Evolutionary conservation across 2,797 vertebrate genomes (phyloP), one percentile per base, ranked within the genome.

Genomic region (Anguilla obscura): DNA sequence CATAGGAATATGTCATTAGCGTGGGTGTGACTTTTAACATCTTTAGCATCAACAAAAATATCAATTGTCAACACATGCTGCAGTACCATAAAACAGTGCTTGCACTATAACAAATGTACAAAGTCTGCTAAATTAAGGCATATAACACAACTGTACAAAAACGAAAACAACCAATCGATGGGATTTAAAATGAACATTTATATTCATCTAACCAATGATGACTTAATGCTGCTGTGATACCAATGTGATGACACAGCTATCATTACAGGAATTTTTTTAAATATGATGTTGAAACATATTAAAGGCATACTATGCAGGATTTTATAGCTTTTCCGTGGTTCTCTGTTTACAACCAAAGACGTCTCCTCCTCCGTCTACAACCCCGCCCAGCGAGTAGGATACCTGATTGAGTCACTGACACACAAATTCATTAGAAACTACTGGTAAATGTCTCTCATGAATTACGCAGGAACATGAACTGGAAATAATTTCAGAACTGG

Each of bases 51-150:
- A 87, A 88, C 54, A 84, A 74, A 74, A 74, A 74, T 14, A 86
- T 27, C 27, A 14, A 3, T 27, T 36, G 84, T 63, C 18, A 52
- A 87, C 86, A 87, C 89, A 88, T 86, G 80, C 69, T 84, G 76
- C 74, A 79, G 74, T 40, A 79, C 48, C 84, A 85, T 58, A 27
- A 87, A 76, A 86, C 33, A 87, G 40, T 60, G 9, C 58, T 50
- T 56, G 86, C 86, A 86, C 86, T 86, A 48, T 54, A 66, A 7
- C 16, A 79, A 79, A 36, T 79, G 74, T 18, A 79, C 21, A 82
- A 50, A 40, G 30, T 79, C 36, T 50, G 45, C 21, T 21, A 40
- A 82, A 48, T 48, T 50, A 82, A 82, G 21, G 21, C 79, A 82
- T 82, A 50, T 48, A 82, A 24, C 45, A 82, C 9, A 79, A 40